phyloP scores from a whole-genome alignment of 2,797 vertebrate genomes.

The Notolabrus celidotus region DNA sequence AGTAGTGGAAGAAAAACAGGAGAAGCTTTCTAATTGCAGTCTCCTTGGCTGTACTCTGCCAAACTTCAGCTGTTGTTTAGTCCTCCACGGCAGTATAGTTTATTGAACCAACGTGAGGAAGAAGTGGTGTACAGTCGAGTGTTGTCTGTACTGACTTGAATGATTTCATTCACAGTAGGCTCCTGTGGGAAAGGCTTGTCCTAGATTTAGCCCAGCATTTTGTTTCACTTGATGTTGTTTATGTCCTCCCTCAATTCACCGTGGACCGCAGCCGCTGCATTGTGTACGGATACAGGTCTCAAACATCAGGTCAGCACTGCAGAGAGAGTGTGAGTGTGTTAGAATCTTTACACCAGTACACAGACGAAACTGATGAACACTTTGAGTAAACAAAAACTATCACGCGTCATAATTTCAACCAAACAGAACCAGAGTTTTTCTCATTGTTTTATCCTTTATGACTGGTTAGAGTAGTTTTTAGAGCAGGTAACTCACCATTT shows the following conservation, averaged over 20 bases:
- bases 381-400: background rate
- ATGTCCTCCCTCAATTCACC: slow-evolving; percentile 46
- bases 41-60: background rate
- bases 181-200: slow-evolving; percentile 65
- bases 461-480: too few species aligned
- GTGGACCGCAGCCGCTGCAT: slow-evolving; percentile 29
- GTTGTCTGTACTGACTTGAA: slow-evolving; percentile 45
- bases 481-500: too few species aligned
- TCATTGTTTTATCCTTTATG: too few species aligned
- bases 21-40: background rate
- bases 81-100: background rate
- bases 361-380: background rate
- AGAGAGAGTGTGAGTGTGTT: background rate
- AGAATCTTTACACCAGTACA: background rate
- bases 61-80: background rate
- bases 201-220: slow-evolving; percentile 65
- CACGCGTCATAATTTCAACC: too few species aligned
- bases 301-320: slow-evolving; percentile 31
- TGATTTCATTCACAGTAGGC: slow-evolving; percentile 54
- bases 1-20: too few species aligned
- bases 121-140: slow-evolving; percentile 29
- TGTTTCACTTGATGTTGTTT: slow-evolving; percentile 68
- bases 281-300: slow-evolving; percentile 22
- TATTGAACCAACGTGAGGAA: slow-evolving; percentile 20
- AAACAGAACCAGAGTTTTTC: too few species aligned